phyloP scores from a whole-genome alignment of 2,113 vertebrate species.

The Speoplatyrhinus poulsoni region DNA sequence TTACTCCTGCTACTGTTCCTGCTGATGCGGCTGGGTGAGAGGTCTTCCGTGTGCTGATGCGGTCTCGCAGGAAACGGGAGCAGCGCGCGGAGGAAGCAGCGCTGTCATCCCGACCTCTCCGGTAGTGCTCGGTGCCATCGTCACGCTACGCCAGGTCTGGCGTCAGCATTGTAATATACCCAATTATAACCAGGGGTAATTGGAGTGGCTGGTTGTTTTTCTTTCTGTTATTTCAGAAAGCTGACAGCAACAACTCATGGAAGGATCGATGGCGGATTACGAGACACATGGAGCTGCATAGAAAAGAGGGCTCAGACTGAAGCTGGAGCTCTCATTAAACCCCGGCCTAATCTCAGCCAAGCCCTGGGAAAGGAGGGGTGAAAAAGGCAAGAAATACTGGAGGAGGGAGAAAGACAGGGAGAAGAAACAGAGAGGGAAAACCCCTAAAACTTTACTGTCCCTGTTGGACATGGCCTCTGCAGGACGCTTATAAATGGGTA shows the following conservation, averaged over 20 bases:
- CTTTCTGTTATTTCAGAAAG: slow-evolving; percentile 76
- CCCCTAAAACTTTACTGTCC: slow-evolving; percentile 61
- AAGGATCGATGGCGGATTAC: slow-evolving; percentile 81
- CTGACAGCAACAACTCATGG: slow-evolving; percentile 79
- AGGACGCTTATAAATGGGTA: slow-evolving; percentile 75
- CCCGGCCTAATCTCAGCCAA: slow-evolving; percentile 65
- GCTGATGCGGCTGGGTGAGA: too few relatives aligned
- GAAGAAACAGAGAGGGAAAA: slow-evolving; percentile 6
- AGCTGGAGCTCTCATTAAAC: slow-evolving; percentile 75
- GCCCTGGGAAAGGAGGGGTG: slow-evolving; percentile 68
- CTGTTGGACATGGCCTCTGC: slow-evolving; percentile 66
- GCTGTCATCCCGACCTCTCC: slow-evolving; percentile 47
- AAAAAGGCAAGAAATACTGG: slow-evolving; percentile 56
- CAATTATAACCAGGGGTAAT: slow-evolving; percentile 76
- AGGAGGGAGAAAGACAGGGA: slow-evolving; percentile 23
- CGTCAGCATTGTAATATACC: slow-evolving; percentile 69
- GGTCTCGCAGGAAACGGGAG: slow-evolving; percentile 19
- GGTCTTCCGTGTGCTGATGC: background rate
- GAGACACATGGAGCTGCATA: slow-evolving; percentile 79
- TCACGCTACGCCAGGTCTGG: slow-evolving; percentile 46
- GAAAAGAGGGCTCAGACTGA: slow-evolving; percentile 71
- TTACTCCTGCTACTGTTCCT: too few relatives aligned
- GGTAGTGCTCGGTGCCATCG: slow-evolving; percentile 48
- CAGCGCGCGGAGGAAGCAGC: slow-evolving; percentile 57
- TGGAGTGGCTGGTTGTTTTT: slow-evolving; percentile 70